Conservation (phyloP, 2,113 vertebrate genomes). For the Chionomys nivalis region DNA sequence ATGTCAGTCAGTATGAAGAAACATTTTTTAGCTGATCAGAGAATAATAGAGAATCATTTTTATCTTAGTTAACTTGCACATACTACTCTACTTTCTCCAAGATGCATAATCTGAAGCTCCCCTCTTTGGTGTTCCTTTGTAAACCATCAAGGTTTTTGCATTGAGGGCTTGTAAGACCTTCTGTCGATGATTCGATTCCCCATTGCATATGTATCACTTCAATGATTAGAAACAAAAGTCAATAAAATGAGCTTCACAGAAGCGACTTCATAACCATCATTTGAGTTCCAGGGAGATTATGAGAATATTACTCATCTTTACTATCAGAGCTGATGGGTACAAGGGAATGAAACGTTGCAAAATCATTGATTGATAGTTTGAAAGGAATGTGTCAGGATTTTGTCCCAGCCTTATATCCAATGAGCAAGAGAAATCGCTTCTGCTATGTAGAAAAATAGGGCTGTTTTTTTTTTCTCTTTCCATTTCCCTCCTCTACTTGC, state of each 20-base stretch:
- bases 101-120: neutral
- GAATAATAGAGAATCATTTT: neutral
- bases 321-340: slow-evolving; percentile 21
- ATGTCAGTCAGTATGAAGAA: neutral
- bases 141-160: neutral
- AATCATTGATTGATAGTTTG: slow-evolving; percentile 39
- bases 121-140: neutral
- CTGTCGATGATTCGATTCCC: slow-evolving; percentile 28
- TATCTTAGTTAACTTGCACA: neutral
- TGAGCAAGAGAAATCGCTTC: slow-evolving; percentile 19
- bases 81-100: neutral
- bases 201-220: slow-evolving; percentile 46
- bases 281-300: slow-evolving; percentile 1
- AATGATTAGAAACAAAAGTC: slow-evolving; percentile 66
- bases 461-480: neutral
- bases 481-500: neutral
- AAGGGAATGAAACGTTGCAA: slow-evolving; percentile 28
- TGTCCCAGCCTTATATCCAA: neutral
- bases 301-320: slow-evolving; percentile 46
- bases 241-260: slow-evolving; percentile 54
- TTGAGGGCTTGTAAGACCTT: neutral
- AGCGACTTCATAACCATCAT: slow-evolving; percentile 32
- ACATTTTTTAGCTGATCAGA: neutral
- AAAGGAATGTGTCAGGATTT: slow-evolving; percentile 53
- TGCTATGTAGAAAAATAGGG: neutral